phyloP scores from a whole-genome alignment of 2,113 vertebrate genomes.

The Neodon shergylaensis region DNA sequence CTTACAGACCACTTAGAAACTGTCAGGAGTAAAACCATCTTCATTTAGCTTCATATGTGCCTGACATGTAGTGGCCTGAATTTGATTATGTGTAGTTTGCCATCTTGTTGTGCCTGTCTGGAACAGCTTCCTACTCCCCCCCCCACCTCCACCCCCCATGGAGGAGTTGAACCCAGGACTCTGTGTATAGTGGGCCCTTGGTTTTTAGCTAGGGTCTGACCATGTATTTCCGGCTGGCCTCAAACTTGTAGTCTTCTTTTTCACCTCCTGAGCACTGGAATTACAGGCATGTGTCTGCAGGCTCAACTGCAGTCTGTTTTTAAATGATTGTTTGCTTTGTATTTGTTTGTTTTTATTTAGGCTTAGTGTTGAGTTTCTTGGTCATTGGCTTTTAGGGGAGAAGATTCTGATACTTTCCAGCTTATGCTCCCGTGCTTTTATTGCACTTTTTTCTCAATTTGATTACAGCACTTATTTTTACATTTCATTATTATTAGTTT shows the following conservation, averaged over 20 bases:
- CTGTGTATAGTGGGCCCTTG: not conserved
- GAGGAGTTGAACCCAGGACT: not conserved
- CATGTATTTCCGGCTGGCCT: not conserved
- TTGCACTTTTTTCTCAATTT: conserved; percentile 5
- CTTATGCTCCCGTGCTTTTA: not conserved
- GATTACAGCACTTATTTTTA: not conserved
- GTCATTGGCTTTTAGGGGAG: not conserved
- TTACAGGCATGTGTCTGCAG: not conserved
- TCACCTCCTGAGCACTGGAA: not conserved
- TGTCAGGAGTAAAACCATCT: not conserved
- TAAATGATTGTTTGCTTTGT: not conserved
- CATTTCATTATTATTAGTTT: not conserved
- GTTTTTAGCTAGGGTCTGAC: not conserved
- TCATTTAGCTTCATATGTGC: not conserved
- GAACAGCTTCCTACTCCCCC: too few relatives aligned
- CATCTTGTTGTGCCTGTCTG: not conserved
- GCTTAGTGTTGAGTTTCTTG: not conserved
- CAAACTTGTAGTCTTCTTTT: not conserved
- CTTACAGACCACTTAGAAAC: not conserved
- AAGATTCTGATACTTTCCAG: not conserved
- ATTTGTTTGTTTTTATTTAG: not conserved
- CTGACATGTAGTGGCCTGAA: not conserved
- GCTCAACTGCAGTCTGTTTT: not conserved
- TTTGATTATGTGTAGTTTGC: not conserved
- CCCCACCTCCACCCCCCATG: accelerated